These are phyloP conservation scores for Dipodomys ordii DNA, from an alignment of 2,113 vertebrate genomes.

Conservation along the genomic window DNA sequence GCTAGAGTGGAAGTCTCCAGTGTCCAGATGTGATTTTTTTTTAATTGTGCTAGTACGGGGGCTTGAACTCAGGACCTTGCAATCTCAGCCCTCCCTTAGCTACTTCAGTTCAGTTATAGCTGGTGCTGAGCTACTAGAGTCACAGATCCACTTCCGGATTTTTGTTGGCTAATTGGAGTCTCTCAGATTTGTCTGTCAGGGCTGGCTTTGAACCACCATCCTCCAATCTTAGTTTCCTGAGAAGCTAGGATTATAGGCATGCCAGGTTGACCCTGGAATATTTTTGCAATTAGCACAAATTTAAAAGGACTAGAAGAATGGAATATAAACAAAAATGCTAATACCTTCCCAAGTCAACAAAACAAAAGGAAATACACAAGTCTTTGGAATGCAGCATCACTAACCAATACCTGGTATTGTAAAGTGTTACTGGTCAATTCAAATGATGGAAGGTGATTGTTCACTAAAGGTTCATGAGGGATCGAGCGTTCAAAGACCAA, in stretches of 20 bases:
- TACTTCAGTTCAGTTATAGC: too few relatives aligned
- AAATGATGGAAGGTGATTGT: background rate
- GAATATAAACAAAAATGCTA: background rate
- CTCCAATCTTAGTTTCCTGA: too few relatives aligned
- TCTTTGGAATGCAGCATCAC: background rate
- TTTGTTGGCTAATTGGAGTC: too few relatives aligned
- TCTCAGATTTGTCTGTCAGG: too few relatives aligned
- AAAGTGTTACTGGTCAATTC: background rate
- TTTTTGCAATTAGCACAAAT: constrained; percentile 18
- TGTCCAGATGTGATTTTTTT: background rate
- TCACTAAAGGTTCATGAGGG: background rate
- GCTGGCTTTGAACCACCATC: too few relatives aligned
- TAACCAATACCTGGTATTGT: background rate
- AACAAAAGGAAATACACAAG: background rate
- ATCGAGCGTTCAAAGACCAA: background rate
- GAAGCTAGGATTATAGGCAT: too few relatives aligned
- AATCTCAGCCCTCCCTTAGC: too few relatives aligned
- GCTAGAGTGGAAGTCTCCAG: background rate
- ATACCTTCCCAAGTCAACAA: background rate
- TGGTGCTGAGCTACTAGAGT: too few relatives aligned
- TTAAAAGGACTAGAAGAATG: constrained; percentile 8
- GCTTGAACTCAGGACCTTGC: too few relatives aligned
- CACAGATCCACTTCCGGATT: too few relatives aligned
- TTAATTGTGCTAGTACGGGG: too few relatives aligned
- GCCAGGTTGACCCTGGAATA: background rate